Conservation (phyloP, 2,888 invertebrate species). For the Acanthococcus lagerstroemiae region DNA sequence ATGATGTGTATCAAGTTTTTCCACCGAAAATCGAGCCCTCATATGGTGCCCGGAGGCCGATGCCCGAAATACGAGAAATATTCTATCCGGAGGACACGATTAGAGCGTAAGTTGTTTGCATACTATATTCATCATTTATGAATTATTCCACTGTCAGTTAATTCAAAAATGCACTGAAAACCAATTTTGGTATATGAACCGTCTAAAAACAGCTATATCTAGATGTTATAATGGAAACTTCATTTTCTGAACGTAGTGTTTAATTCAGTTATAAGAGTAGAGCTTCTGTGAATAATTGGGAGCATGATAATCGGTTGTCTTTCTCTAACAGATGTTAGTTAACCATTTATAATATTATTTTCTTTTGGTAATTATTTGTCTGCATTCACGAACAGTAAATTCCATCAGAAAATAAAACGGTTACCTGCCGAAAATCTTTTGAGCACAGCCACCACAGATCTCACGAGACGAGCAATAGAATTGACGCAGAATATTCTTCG, state of each 20-base stretch:
- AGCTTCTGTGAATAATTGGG: no score
- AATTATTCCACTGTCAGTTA: not conserved
- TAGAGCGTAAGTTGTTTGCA: conserved; percentile 59
- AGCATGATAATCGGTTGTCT: no score
- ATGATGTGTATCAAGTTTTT: conserved; percentile 78
- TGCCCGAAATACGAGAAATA: conserved; percentile 54
- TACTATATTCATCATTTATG: not conserved
- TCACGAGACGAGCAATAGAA: conserved; percentile 5
- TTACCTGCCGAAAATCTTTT: conserved; percentile 5
- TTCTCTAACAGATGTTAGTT: no score
- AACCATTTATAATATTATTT: not conserved
- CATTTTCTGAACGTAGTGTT: no score
- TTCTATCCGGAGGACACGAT: conserved; percentile 74
- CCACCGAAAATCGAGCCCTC: conserved; percentile 78
- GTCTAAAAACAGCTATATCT: no score
- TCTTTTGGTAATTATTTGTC: no score
- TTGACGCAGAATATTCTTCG: not conserved
- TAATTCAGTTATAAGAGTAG: no score
- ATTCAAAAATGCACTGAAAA: not conserved
- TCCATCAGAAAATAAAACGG: not conserved
- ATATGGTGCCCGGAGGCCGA: conserved; percentile 56
- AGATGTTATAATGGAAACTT: no score
- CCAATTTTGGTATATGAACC: no score
- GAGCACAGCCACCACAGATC: not conserved
- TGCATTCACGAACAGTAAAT: conserved; percentile 1